Evolutionary conservation across 2,797 vertebrate species (phyloP).

Genomic region (Phoebastria nigripes): DNA sequence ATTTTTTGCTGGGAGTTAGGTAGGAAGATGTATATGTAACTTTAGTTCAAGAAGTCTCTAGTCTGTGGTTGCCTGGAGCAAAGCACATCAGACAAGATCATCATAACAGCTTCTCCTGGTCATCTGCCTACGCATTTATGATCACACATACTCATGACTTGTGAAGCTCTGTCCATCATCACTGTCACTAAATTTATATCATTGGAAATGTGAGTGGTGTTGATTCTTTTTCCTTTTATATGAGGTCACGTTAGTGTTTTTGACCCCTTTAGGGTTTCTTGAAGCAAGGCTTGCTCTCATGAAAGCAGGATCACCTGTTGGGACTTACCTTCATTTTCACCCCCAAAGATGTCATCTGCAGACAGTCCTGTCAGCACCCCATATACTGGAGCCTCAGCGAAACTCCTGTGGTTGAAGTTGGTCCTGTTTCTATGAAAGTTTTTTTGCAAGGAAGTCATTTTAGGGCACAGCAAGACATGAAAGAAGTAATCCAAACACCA

Average conservation of each 20-base stretch:
- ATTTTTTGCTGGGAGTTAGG: background rate
- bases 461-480: background rate
- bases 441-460: background rate
- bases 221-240: background rate
- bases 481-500: background rate
- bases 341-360: background rate
- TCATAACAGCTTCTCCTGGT: background rate
- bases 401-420: background rate
- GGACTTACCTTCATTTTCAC: background rate
- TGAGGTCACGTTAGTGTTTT: background rate
- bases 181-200: background rate
- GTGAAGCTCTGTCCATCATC: background rate
- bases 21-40: background rate
- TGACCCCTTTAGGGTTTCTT: background rate
- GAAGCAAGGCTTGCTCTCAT: background rate
- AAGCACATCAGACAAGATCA: background rate
- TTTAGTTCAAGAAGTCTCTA: background rate
- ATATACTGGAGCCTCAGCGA: background rate
- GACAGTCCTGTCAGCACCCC: background rate
- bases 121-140: background rate
- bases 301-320: background rate
- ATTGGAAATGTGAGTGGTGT: background rate
- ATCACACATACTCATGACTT: background rate
- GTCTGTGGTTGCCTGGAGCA: background rate
- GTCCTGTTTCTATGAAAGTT: background rate